Conservation (phyloP, 2,113 vertebrate species). For the Tor tambroides region DNA sequence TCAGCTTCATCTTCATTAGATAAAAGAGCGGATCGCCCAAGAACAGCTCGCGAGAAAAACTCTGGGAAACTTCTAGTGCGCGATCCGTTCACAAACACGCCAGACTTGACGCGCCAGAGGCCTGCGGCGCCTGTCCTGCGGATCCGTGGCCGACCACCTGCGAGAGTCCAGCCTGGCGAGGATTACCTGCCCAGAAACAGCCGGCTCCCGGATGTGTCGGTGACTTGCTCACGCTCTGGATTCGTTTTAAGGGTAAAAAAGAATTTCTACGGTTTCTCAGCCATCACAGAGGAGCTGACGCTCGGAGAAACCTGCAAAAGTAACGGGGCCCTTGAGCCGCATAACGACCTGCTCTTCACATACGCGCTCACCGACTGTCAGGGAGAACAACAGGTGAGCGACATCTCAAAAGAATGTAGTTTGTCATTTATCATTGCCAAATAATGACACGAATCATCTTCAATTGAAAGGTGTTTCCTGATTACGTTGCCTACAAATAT, state of each 20-base stretch:
- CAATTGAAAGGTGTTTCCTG: constrained; percentile 54
- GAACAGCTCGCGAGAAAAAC: not conserved
- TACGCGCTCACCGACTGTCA: constrained; percentile 70
- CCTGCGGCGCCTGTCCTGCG: not conserved
- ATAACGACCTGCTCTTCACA: constrained; percentile 71
- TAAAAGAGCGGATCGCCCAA: not conserved
- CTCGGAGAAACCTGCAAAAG: constrained; percentile 69
- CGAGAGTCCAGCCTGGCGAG: not conserved
- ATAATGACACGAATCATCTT: not conserved
- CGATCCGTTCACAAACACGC: not conserved
- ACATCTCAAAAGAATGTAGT: not conserved
- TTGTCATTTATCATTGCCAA: not conserved
- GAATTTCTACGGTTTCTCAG: constrained; percentile 68
- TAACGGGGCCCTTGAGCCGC: constrained; percentile 63
- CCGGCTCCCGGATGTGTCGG: constrained; percentile 65
- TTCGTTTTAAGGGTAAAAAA: constrained; percentile 69
- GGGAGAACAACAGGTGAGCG: constrained; percentile 62
- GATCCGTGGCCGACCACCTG: not conserved
- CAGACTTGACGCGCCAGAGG: not conserved
- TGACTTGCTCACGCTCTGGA: constrained; percentile 64
- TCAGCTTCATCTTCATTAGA: not conserved
- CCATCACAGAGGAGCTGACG: constrained; percentile 60
- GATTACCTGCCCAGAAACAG: constrained; percentile 21
- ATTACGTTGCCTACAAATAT: constrained; percentile 68
- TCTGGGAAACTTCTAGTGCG: not conserved